These are phyloP conservation scores for Physocephala rufipes DNA, from an alignment of 2,888 invertebrate genomes.

Conservation along the genomic window DNA sequence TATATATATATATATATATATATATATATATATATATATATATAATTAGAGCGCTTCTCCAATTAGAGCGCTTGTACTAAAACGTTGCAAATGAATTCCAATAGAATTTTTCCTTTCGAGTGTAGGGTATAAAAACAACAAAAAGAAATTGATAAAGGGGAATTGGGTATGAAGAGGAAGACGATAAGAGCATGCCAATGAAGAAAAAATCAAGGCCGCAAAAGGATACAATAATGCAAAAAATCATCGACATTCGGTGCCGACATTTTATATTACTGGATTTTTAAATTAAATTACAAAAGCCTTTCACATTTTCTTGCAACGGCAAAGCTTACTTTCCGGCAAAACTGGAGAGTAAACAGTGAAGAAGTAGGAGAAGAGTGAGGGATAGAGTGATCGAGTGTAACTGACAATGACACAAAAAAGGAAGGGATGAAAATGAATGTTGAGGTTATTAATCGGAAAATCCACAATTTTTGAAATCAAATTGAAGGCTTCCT, in stretches of 20 bases:
- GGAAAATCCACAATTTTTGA: conserved; percentile 4
- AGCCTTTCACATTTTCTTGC: conserved; percentile 6
- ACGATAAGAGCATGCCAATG: background rate
- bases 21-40: too few relatives aligned
- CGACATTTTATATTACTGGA: conserved; percentile 13
- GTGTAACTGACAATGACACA: background rate
- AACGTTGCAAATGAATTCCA: too few relatives aligned
- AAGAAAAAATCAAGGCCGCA: too few relatives aligned
- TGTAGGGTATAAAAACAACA: too few relatives aligned
- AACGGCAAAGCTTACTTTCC: background rate
- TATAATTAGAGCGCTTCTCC: too few relatives aligned
- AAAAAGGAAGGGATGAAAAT: background rate
- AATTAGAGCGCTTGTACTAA: too few relatives aligned
- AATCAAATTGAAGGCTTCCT: background rate
- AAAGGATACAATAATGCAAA: too few relatives aligned
- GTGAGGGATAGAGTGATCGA: background rate
- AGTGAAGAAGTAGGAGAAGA: background rate
- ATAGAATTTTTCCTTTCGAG: too few relatives aligned
- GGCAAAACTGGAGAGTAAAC: background rate
- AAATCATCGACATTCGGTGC: background rate
- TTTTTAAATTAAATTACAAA: conserved; percentile 30
- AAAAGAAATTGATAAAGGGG: too few relatives aligned
- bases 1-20: too few relatives aligned
- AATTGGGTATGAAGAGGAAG: background rate
- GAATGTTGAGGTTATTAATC: background rate